These are phyloP conservation scores for Cariama cristata DNA, from an alignment of 2,113 vertebrate genomes.

Conservation along the genomic window DNA sequence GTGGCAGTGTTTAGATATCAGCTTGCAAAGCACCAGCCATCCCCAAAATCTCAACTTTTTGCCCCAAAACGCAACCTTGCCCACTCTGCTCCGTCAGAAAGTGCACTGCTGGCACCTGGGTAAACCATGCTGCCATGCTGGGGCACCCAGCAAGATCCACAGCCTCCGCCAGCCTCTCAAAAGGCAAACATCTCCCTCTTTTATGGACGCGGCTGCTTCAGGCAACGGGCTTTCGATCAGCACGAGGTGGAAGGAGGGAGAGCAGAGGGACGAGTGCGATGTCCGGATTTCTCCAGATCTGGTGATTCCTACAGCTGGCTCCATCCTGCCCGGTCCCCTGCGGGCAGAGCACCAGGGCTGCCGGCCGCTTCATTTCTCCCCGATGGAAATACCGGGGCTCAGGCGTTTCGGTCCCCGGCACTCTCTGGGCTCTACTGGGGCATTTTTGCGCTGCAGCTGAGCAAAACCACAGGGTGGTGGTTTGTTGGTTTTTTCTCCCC, in stretches of 20 bases:
- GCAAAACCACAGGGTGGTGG: conserved; percentile 38
- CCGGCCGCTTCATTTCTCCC: background rate
- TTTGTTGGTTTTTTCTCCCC: background rate
- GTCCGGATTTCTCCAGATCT: background rate
- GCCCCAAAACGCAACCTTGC: background rate
- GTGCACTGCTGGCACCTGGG: background rate
- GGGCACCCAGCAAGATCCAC: background rate
- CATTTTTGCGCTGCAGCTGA: conserved; percentile 40
- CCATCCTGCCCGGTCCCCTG: background rate
- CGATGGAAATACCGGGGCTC: conserved; percentile 10
- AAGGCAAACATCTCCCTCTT: background rate
- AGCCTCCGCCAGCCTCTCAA: background rate
- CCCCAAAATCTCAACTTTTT: background rate
- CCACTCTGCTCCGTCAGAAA: background rate
- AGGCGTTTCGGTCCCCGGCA: background rate
- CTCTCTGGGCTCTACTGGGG: background rate
- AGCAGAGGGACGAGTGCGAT: background rate
- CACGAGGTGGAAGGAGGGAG: background rate
- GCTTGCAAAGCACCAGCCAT: background rate
- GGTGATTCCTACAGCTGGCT: background rate
- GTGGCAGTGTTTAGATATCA: background rate
- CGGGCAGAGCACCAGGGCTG: background rate
- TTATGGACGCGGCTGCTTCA: background rate
- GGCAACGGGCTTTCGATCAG: background rate
- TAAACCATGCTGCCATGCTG: background rate